phyloP scores from a whole-genome alignment of 2,888 invertebrate species.

The Oxyteleia sp. region DNA sequence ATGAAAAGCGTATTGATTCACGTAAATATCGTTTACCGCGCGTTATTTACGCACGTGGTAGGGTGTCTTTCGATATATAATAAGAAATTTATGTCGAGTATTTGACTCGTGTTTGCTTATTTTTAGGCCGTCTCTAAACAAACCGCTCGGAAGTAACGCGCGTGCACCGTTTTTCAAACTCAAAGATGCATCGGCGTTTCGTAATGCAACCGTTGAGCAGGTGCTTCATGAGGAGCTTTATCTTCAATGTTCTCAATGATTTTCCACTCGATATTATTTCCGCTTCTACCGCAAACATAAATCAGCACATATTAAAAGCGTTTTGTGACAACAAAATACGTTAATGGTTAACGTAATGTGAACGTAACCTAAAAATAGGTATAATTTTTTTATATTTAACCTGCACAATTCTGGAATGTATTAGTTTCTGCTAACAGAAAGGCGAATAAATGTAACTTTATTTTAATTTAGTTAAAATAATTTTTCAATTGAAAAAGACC shows the following conservation, averaged over 20 bases:
- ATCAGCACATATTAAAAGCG: slow-evolving; percentile 2
- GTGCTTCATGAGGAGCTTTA: slow-evolving; percentile 46
- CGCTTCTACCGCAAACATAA: slow-evolving; percentile 21
- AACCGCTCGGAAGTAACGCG: slow-evolving; percentile 63
- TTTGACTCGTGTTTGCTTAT: slow-evolving; percentile 68
- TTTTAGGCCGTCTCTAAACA: slow-evolving; percentile 66
- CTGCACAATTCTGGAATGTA: no score
- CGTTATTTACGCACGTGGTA: slow-evolving; percentile 47
- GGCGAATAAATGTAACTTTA: no score
- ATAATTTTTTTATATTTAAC: no score
- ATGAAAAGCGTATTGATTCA: slow-evolving; percentile 59
- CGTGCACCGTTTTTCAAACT: slow-evolving; percentile 59
- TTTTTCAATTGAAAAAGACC: no score
- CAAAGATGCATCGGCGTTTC: slow-evolving; percentile 56
- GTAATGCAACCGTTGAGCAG: slow-evolving; percentile 56
- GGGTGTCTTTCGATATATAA: slow-evolving; percentile 51
- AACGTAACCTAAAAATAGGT: no score
- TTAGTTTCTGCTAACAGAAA: no score
- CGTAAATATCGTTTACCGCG: slow-evolving; percentile 57
- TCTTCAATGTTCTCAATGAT: slow-evolving; percentile 44
- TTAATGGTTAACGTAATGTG: no score
- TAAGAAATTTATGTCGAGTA: slow-evolving; percentile 64
- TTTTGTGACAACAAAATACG: no score
- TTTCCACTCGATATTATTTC: slow-evolving; percentile 38
- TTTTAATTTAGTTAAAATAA: no score